Evolutionary conservation across 2,888 invertebrate genomes (phyloP), one percentile per base, ranked within the genome.

Genomic region (Priocnemis perturbator): DNA sequence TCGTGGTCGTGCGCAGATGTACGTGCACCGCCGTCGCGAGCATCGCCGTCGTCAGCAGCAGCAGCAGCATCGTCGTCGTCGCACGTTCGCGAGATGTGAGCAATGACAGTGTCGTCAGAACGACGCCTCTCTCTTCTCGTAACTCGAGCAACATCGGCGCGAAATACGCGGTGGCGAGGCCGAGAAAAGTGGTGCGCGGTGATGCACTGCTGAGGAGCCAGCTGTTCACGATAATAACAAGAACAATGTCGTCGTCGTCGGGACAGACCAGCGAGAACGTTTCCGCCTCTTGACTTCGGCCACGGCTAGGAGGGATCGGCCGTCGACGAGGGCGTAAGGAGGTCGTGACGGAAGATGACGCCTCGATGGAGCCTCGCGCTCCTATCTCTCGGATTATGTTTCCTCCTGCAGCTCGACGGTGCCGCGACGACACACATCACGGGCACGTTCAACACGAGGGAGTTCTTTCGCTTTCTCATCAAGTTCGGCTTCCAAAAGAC

Each of bases 401-500:
- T 58, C 2, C 21, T 71, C 9, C 45, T 64, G 23, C 50, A 37
- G 15, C 47, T 67, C 20, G 59, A 74, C 15, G 53, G 60, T 58
- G 74, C 60, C 47, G 67, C 64, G 20, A 56, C 66, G 20, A 92
- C 92, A 7, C 94, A 93, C 85, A 89, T 94, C 57, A 91, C 90
- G 76, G 94, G 94, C 50, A 92, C 91, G 5, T 94, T 94, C 88
- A 91, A 91, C 74, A 92, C 93, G 2, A 90, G 91, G 58, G 94
- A 96, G 58, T 96, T 96, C 89, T 98, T 97, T 88, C 95, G 95
- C 89, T 97, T 98, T 90, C 91, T 99, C 62, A 93, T 96, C 21
- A 98, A 98, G 89, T 99, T 98, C 90, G 98, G 98, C 67, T 97
- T 98, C 88, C 98, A 98, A 90, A 97, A 98, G 90, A 98, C 98